Percentiles rank a stretch among this genome's conserved stretches.
phyloP scores from a whole-genome alignment of 2,888 invertebrate species.

The Cheilosia impressa region DNA sequence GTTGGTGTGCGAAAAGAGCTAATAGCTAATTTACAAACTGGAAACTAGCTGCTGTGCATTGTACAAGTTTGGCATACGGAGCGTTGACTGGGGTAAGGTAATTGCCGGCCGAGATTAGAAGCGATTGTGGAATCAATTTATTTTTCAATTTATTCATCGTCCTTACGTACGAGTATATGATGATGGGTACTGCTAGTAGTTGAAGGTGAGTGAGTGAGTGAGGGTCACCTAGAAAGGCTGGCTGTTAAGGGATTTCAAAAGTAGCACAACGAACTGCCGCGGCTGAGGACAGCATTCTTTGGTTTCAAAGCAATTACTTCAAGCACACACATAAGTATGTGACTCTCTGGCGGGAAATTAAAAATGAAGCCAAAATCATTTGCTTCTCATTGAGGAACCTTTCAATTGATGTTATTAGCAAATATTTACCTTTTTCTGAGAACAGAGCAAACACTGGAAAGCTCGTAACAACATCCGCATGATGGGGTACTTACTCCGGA shows the following conservation, averaged over 20 bases:
- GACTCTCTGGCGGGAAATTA: too few relatives aligned
- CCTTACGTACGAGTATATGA: not conserved
- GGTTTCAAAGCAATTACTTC: too few relatives aligned
- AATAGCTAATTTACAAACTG: slow-evolving; percentile 57
- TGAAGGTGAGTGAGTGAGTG: not conserved
- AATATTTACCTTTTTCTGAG: not conserved
- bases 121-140: slow-evolving; percentile 9
- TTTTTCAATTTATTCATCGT: not conserved
- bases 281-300: too few relatives aligned
- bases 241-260: too few relatives aligned
- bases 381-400: not conserved
- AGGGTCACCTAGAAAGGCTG: too few relatives aligned
- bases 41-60: not conserved
- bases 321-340: too few relatives aligned
- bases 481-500: too few relatives aligned
- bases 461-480: too few relatives aligned
- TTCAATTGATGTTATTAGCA: not conserved
- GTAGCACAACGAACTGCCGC: too few relatives aligned
- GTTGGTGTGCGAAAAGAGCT: slow-evolving; percentile 23
- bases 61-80: not conserved
- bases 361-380: not conserved
- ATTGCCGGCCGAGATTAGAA: not conserved
- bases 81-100: not conserved
- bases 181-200: not conserved
- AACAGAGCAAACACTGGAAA: not conserved